These are phyloP conservation scores for Geophilus truncorum DNA, from an alignment of 2,888 invertebrate genomes.

Conservation along the genomic window DNA sequence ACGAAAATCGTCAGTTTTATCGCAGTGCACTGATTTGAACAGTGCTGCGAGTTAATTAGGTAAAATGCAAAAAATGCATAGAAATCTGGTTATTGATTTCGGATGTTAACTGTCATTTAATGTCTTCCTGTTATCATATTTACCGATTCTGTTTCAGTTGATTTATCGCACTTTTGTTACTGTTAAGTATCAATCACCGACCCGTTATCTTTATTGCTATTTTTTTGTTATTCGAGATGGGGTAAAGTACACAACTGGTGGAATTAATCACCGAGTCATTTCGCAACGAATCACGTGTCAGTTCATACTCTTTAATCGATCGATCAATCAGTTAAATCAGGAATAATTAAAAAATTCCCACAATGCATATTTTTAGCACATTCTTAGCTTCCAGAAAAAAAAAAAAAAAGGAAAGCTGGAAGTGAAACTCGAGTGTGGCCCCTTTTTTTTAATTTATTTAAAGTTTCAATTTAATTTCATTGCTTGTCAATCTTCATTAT, in stretches of 20 bases:
- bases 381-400: no score
- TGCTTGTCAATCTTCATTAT: conserved; percentile 10
- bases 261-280: no score
- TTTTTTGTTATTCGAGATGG: neutral
- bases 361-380: neutral
- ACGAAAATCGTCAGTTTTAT: neutral
- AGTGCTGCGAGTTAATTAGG: neutral
- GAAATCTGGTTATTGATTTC: neutral
- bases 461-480: neutral
- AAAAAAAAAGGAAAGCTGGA: no score
- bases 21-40: no score
- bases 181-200: neutral
- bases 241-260: neutral
- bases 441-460: neutral
- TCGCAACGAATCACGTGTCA: neutral
- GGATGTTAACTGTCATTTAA: neutral
- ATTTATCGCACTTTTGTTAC: neutral
- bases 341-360: neutral
- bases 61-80: neutral
- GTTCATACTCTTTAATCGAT: neutral
- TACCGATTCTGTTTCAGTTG: neutral
- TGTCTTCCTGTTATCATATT: neutral
- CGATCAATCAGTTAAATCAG: neutral
- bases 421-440: neutral
- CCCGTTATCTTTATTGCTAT: neutral